Percentiles rank a stretch among this genome's conserved stretches.
Evolutionary conservation across 64 coral and sea anemone species (phyloP).

Genomic region (Acropora tenuis): DNA sequence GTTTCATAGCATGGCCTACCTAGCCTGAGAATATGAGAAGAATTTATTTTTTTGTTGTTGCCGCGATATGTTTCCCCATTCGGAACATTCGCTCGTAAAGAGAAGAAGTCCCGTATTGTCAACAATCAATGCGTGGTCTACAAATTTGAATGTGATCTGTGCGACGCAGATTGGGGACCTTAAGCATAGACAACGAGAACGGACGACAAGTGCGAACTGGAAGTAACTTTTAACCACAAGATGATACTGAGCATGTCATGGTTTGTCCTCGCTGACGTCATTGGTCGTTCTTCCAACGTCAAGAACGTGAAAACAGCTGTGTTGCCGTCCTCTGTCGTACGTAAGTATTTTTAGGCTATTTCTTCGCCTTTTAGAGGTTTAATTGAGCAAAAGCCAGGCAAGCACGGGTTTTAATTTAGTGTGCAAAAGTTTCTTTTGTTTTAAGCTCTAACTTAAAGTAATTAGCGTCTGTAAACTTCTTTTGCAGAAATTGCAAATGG

Average conservation of each 20-base stretch:
- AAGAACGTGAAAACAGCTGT: conserved; percentile 12
- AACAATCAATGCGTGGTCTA: too few species aligned
- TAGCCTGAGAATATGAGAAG: too few species aligned
- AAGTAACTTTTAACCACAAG: conserved; percentile 8
- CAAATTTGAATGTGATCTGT: too few species aligned
- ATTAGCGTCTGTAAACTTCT: neutral
- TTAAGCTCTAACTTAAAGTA: conserved; percentile 1
- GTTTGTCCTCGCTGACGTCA: neutral
- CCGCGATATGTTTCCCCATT: too few species aligned
- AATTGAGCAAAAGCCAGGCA: neutral
- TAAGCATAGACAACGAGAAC: conserved; percentile 4
- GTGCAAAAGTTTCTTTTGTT: neutral
- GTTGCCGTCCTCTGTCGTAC: neutral
- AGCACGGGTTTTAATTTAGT: neutral
- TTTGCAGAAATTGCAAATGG: neutral
- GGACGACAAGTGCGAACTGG: neutral
- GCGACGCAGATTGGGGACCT: neutral
- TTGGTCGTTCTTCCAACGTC: neutral
- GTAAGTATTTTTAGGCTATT: neutral
- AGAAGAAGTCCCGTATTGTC: too few species aligned
- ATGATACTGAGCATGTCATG: conserved; percentile 9
- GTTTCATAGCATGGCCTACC: too few species aligned
- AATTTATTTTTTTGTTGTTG: too few species aligned
- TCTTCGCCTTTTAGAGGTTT: neutral
- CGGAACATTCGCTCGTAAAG: too few species aligned